Conservation (phyloP, 2,113 vertebrate species). For the Pachycephala philippinensis region DNA sequence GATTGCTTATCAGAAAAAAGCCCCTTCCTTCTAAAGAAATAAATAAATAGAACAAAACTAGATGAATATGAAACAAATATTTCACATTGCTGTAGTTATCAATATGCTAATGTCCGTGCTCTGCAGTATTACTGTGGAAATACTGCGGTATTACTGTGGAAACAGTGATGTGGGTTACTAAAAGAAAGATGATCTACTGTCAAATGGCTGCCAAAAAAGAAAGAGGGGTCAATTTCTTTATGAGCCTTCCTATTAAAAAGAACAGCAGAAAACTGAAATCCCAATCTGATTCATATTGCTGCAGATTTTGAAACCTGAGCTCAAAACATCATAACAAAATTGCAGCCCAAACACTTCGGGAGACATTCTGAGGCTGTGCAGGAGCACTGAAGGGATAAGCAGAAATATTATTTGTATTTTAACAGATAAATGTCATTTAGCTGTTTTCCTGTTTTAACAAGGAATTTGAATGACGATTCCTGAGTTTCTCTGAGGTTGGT, state of each 20-base stretch:
- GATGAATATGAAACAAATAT: neutral
- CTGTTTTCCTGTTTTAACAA: conserved; percentile 50
- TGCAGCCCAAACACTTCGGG: neutral
- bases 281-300: neutral
- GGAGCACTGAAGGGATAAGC: conserved; percentile 1
- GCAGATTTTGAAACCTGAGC: conserved; percentile 18
- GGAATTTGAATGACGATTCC: conserved; percentile 53
- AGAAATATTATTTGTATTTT: conserved; percentile 47
- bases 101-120: neutral
- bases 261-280: neutral
- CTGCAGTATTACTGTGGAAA: conserved; percentile 20
- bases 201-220: conserved; percentile 26
- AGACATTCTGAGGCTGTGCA: neutral
- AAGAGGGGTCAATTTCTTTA: conserved; percentile 19
- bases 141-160: conserved; percentile 48
- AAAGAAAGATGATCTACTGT: conserved; percentile 47
- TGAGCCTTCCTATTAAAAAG: conserved; percentile 22
- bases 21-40: neutral
- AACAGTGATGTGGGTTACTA: conserved; percentile 33
- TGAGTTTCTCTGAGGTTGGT: conserved; percentile 63
- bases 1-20: conserved; percentile 54
- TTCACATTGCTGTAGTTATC: conserved; percentile 14
- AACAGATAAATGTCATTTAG: conserved; percentile 56
- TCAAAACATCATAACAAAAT: neutral
- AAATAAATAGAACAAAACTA: conserved; percentile 18